Conservation (phyloP, 2,888 invertebrate genomes). For the Boloria euphrosyne region DNA sequence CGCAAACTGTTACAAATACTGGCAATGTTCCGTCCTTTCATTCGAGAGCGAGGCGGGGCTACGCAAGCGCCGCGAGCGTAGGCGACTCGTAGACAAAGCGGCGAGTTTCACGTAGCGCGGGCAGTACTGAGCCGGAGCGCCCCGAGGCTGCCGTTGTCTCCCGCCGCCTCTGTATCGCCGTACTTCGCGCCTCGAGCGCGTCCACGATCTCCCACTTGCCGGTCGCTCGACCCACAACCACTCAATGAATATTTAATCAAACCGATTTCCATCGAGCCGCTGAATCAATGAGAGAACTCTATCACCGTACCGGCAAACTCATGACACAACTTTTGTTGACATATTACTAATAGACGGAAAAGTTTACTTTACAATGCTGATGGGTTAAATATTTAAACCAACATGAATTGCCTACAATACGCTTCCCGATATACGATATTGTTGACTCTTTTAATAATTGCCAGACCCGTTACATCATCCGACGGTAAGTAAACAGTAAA, state of each 20-base stretch:
- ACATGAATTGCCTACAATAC: constrained; percentile 65
- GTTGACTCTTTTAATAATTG: constrained; percentile 60
- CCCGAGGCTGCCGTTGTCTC: constrained; percentile 53
- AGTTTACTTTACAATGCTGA: constrained; percentile 67
- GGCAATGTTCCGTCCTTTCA: constrained; percentile 81
- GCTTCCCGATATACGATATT: constrained; percentile 54
- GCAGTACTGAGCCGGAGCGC: constrained; percentile 62
- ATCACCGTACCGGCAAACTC: constrained; percentile 57
- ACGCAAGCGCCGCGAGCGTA: constrained; percentile 73
- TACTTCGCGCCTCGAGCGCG: constrained; percentile 47
- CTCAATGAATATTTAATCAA: constrained; percentile 72
- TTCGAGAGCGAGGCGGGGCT: constrained; percentile 76
- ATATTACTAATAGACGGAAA: constrained; percentile 59
- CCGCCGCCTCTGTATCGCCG: constrained; percentile 44
- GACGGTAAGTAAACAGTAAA: constrained; percentile 66
- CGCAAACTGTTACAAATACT: constrained; percentile 83
- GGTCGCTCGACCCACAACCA: constrained; percentile 61
- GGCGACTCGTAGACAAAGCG: constrained; percentile 55
- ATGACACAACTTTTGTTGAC: constrained; percentile 63
- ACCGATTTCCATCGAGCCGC: constrained; percentile 59
- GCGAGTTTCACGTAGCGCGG: constrained; percentile 47
- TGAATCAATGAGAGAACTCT: constrained; percentile 69
- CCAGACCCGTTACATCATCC: constrained; percentile 59
- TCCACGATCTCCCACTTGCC: constrained; percentile 40
- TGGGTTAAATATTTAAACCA: constrained; percentile 65